Evolutionary conservation across 2,888 invertebrate genomes (phyloP), one percentile per base, ranked within the genome.

Genomic region (Mycogona germanica): DNA sequence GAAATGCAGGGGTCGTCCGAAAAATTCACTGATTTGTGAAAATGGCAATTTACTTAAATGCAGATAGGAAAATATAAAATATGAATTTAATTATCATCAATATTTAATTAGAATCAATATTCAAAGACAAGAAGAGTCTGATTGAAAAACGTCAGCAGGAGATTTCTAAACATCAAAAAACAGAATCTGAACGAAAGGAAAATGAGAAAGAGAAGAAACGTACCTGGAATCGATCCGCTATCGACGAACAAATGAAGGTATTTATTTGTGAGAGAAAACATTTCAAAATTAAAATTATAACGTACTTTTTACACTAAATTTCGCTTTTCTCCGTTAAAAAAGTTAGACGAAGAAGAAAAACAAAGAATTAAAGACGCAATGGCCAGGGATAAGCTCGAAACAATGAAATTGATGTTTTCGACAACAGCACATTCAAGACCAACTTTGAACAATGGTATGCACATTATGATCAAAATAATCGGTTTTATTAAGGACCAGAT

Each of bases 211-310:
- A 41, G 17, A 40, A 21, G 29, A 40, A 7, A 23, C 50, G 21
- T 38, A 28, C 37, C 17, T 21, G 17, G 14, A 50, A 25, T 14
- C 25, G 23, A 7, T 28, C n/a, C 17, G 25, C 28, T 17, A 17
- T 50, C 40, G 12, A 26, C 26, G 38, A 50, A 40, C 50, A 50
- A 25, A 50, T 50, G 17, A 50, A 50, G 40, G 50, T 50, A 38
- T 4, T 65, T 84, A 17, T n/a, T 29, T 17, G n/a, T 21, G 5
- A 21, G 14, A 28, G 30, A 30, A 17, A 1, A 30, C 3, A 19
- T 19, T n/a, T 2, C 14, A 12, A n/a, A 42, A 42, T 32, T 9
- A 32, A 12, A 32, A 32, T n/a, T 14, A 23, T 9, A 2, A 40
- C 5, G 2, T 17, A 37, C 3, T 2, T 40, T 40, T 40, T 44